These are phyloP conservation scores for Pristionchus arcanus DNA, from an alignment of 2,888 invertebrate genomes.

Conservation along the genomic window DNA sequence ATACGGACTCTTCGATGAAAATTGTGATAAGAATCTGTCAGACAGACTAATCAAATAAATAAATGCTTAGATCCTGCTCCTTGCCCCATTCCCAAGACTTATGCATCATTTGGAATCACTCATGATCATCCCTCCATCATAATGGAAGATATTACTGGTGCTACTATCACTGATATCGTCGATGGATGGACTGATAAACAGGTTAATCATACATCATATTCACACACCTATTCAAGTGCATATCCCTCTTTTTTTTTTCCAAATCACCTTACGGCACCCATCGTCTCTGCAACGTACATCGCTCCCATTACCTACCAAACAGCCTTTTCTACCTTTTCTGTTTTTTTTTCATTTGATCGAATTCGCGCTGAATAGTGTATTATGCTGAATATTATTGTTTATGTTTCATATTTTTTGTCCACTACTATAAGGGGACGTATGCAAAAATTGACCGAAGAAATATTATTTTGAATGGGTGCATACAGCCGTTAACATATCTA, in stretches of 20 bases:
- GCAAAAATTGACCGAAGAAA: no score
- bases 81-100: constrained; percentile 50
- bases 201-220: not conserved
- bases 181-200: constrained; percentile 54
- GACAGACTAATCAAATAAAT: not conserved
- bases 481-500: no score
- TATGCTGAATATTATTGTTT: no score
- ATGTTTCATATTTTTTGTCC: no score
- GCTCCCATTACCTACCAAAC: no score
- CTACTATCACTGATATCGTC: constrained; percentile 43
- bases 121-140: constrained; percentile 49
- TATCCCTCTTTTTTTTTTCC: not conserved
- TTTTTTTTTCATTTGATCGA: no score
- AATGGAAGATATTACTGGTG: constrained; percentile 52
- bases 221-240: not conserved
- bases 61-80: constrained; percentile 34
- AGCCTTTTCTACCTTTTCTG: no score
- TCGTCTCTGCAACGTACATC: no score
- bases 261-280: not conserved
- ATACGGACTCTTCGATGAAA: constrained; percentile 32
- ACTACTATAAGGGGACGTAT: no score
- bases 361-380: no score
- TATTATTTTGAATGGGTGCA: no score
- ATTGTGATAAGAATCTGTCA: not conserved
- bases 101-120: constrained; percentile 17